Evolutionary conservation across 2,888 invertebrate genomes (phyloP).

Genomic region (Noctua janthe): DNA sequence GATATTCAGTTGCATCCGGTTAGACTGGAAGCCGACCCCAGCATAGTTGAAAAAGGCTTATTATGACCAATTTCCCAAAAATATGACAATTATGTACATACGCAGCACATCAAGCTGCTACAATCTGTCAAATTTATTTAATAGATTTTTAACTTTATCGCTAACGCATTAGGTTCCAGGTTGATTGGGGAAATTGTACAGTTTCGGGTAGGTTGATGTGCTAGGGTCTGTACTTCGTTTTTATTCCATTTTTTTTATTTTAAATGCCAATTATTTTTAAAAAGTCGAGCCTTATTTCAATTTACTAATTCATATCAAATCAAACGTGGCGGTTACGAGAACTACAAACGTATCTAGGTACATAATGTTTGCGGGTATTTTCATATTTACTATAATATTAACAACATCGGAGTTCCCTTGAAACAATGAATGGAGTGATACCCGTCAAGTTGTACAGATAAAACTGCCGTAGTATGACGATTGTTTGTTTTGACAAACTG

Average conservation of each 20-base stretch:
- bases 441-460: conserved; percentile 58
- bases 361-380: conserved; percentile 25
- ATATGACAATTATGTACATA: no score
- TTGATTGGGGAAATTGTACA: no score
- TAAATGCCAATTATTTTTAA: background rate
- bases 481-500: conserved; percentile 38
- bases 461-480: conserved; percentile 52
- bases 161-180: no score
- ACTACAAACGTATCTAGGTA: background rate
- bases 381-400: conserved; percentile 35
- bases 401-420: conserved; percentile 45
- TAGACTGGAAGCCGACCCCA: background rate
- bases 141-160: no score
- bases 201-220: no score
- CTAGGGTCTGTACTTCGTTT: no score
- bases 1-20: background rate
- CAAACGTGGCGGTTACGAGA: background rate
- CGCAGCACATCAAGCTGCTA: no score
- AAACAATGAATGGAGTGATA: conserved; percentile 59
- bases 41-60: background rate
- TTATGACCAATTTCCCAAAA: background rate
- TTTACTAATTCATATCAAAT: conserved; percentile 7
- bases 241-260: background rate
- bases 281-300: background rate
- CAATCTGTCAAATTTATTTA: no score